Evolutionary conservation across 2,888 invertebrate genomes (phyloP).

Genomic region (Mythimna albipuncta): DNA sequence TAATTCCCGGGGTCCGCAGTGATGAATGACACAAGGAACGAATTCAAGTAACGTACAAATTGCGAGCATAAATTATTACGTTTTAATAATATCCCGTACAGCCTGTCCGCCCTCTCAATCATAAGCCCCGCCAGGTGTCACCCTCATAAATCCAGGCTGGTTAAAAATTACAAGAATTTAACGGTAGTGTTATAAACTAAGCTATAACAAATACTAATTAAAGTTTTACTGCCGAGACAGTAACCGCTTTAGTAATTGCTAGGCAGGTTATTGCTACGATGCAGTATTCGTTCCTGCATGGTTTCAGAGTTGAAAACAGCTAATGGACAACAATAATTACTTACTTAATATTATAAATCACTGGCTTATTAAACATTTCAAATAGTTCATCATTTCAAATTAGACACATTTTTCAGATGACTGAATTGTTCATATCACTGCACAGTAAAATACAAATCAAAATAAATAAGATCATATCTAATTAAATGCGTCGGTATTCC

Average conservation of each 20-base stretch:
- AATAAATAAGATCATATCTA: slow-evolving; percentile 41
- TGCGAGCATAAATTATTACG: slow-evolving; percentile 88
- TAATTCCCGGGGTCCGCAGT: slow-evolving; percentile 80
- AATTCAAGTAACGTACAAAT: slow-evolving; percentile 89
- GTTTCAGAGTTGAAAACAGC: slow-evolving; percentile 2
- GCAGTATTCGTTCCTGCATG: not conserved
- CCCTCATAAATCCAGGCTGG: slow-evolving; percentile 81
- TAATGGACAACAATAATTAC: not conserved
- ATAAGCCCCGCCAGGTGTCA: slow-evolving; percentile 84
- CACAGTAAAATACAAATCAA: slow-evolving; percentile 37
- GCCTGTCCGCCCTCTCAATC: slow-evolving; percentile 81
- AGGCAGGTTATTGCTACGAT: slow-evolving; percentile 2
- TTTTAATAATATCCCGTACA: slow-evolving; percentile 89
- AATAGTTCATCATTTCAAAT: slow-evolving; percentile 27
- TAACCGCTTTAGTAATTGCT: slow-evolving; percentile 20
- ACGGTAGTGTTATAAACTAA: slow-evolving; percentile 61
- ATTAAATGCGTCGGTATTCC: slow-evolving; percentile 59
- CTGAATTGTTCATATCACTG: slow-evolving; percentile 28
- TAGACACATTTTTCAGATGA: slow-evolving; percentile 22
- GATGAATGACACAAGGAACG: slow-evolving; percentile 89
- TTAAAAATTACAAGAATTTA: slow-evolving; percentile 82
- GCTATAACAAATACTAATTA: slow-evolving; percentile 53
- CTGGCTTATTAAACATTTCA: slow-evolving; percentile 1
- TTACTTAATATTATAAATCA: slow-evolving; percentile 16
- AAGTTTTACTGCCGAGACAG: slow-evolving; percentile 41